Conservation (phyloP, 2,888 invertebrate species). For the Lasioglossum morio region DNA sequence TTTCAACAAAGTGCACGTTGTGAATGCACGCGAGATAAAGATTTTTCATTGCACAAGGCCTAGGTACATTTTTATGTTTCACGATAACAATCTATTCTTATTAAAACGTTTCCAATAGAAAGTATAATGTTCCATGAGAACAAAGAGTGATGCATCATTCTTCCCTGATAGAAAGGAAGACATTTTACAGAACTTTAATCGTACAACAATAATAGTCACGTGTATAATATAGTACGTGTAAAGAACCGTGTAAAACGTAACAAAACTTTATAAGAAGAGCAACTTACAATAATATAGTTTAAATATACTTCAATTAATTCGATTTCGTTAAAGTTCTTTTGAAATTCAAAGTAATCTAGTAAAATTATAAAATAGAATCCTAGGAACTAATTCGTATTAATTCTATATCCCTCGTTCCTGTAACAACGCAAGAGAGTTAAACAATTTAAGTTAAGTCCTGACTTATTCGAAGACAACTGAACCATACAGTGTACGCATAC, state of each 20-base stretch:
- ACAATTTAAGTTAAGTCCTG: not conserved
- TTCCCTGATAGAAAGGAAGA: not conserved
- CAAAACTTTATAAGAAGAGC: not conserved
- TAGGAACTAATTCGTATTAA: not conserved
- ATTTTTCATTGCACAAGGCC: not conserved
- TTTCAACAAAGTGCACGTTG: too few species aligned
- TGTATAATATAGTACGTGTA: not conserved
- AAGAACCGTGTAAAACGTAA: not conserved
- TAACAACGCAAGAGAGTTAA: not conserved
- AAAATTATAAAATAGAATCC: not conserved
- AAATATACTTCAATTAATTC: not conserved
- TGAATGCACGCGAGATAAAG: not conserved
- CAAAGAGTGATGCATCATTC: not conserved
- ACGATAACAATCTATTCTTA: not conserved
- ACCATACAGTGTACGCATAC: not conserved
- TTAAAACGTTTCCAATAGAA: not conserved
- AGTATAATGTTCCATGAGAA: not conserved
- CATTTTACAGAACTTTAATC: not conserved
- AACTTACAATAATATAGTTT: not conserved
- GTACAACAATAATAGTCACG: not conserved
- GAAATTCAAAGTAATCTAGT: not conserved
- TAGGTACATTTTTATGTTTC: conserved; percentile 4
- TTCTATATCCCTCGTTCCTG: not conserved
- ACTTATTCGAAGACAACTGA: not conserved
- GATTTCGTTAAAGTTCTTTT: not conserved